Evolutionary conservation across 2,797 vertebrate species (phyloP).

Genomic region (Manis pentadactyla): DNA sequence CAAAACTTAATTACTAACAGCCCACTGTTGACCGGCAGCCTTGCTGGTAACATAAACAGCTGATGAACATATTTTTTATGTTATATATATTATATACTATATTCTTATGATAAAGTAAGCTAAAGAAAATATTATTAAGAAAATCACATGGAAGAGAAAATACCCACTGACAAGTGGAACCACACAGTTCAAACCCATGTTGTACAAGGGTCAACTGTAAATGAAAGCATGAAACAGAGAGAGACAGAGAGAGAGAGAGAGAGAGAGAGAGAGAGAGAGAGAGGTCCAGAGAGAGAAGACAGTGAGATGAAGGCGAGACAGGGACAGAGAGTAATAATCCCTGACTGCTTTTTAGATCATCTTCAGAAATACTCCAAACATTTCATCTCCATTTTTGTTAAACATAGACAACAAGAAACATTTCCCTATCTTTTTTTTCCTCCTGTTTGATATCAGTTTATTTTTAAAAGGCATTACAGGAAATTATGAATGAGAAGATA

Average conservation of each 20-base stretch:
- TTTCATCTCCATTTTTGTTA: constrained; percentile 4
- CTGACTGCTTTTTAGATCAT: background rate
- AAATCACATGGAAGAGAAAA: too few relatives aligned
- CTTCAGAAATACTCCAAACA: constrained; percentile 18
- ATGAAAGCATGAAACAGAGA: background rate
- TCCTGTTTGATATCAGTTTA: constrained; percentile 72
- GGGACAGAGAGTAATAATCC: background rate
- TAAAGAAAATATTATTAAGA: too few relatives aligned
- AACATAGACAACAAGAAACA: constrained; percentile 19
- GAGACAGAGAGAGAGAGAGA: background rate
- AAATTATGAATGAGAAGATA: constrained; percentile 85
- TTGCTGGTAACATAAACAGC: too few relatives aligned
- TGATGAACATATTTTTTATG: too few relatives aligned
- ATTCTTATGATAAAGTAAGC: too few relatives aligned
- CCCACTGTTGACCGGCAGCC: too few relatives aligned
- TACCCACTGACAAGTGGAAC: too few relatives aligned
- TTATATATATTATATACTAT: too few relatives aligned
- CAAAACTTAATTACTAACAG: too few relatives aligned
- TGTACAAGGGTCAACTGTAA: background rate
- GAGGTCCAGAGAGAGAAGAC: background rate
- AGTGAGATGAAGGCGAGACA: background rate
- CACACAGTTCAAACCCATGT: too few relatives aligned
- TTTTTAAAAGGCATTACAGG: constrained; percentile 67
- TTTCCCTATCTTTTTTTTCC: background rate
- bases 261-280: too few relatives aligned